These are phyloP conservation scores for Anodontia alba DNA, from an alignment of 2,888 invertebrate species.

Conservation along the genomic window DNA sequence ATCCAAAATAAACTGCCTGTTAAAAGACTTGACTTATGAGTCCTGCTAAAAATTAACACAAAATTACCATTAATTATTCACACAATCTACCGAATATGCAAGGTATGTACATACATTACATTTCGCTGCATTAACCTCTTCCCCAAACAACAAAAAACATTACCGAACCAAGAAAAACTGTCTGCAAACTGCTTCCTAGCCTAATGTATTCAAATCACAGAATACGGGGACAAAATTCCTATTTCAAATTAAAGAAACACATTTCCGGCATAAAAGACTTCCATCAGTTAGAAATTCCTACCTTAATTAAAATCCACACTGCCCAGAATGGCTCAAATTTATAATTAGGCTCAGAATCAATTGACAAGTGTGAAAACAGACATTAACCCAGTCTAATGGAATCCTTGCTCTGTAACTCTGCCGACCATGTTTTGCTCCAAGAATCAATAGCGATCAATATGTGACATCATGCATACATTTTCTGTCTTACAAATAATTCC, in stretches of 20 bases:
- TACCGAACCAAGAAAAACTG: background rate
- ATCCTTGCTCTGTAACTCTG: slow-evolving; percentile 4
- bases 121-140: too few relatives aligned
- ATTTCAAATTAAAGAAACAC: background rate
- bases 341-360: background rate
- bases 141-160: background rate
- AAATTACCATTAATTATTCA: too few relatives aligned
- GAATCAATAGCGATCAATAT: slow-evolving; percentile 42
- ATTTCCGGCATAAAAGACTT: background rate
- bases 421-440: slow-evolving; percentile 2
- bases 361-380: slow-evolving; percentile 15
- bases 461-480: slow-evolving; percentile 55
- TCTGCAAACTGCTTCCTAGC: background rate
- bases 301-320: slow-evolving; percentile 6
- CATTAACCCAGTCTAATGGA: slow-evolving; percentile 14
- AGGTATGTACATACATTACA: too few relatives aligned
- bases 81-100: too few relatives aligned
- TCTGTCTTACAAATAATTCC: slow-evolving; percentile 13
- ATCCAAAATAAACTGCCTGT: too few relatives aligned
- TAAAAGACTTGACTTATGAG: too few relatives aligned
- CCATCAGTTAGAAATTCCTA: background rate
- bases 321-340: background rate
- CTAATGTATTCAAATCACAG: background rate
- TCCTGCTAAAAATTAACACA: too few relatives aligned
- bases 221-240: background rate